These are phyloP conservation scores for Crematogaster levior DNA, from an alignment of 2,888 invertebrate genomes.

Conservation along the genomic window DNA sequence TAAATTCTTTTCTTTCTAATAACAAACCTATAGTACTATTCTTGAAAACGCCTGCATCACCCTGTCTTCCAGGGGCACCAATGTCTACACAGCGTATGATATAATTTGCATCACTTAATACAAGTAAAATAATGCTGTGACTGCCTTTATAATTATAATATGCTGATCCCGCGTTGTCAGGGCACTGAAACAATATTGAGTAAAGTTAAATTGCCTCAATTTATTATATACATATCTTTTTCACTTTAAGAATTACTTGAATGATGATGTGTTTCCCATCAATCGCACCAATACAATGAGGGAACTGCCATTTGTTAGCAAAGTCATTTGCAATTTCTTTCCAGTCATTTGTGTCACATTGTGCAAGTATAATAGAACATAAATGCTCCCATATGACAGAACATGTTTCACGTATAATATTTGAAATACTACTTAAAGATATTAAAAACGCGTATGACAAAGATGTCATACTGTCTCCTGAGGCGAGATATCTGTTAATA, in stretches of 20 bases:
- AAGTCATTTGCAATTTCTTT: slow-evolving; percentile 19
- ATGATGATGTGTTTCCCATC: slow-evolving; percentile 1
- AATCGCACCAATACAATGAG: slow-evolving; percentile 12
- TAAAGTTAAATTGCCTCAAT: neutral
- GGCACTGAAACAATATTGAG: slow-evolving; percentile 8
- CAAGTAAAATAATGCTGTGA: slow-evolving; percentile 22
- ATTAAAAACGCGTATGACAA: slow-evolving; percentile 3
- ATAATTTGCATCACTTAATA: slow-evolving; percentile 6
- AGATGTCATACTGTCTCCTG: slow-evolving; percentile 17
- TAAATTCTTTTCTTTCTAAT: neutral
- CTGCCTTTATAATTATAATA: slow-evolving; percentile 29
- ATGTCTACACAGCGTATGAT: slow-evolving; percentile 3
- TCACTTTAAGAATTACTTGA: slow-evolving; percentile 12
- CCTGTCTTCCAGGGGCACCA: slow-evolving; percentile 3
- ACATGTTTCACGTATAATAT: slow-evolving; percentile 26
- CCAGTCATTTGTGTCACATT: neutral
- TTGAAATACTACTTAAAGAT: neutral
- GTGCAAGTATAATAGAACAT: neutral
- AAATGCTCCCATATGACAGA: neutral
- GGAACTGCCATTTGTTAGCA: slow-evolving; percentile 2
- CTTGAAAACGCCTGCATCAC: slow-evolving; percentile 1
- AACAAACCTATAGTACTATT: neutral
- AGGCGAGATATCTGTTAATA: neutral
- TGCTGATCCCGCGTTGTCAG: neutral
- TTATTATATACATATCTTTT: neutral